Conservation (phyloP, 2,797 vertebrate species). For the Hydrophis major region DNA sequence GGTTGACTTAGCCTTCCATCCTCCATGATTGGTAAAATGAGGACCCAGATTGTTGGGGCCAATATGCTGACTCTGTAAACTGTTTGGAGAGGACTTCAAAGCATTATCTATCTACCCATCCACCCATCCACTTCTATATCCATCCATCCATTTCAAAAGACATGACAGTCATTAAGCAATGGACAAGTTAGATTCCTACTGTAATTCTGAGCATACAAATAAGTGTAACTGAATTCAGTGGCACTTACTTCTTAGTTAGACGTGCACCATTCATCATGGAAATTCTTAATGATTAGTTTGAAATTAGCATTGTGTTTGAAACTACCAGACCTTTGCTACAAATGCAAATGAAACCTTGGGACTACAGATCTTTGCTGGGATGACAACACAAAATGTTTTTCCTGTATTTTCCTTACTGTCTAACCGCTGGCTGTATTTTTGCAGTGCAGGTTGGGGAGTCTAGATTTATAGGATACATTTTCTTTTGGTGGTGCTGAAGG, state of each 20-base stretch:
- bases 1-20: too few relatives aligned
- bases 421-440: not conserved
- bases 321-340: not conserved
- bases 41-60: too few relatives aligned
- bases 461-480: not conserved
- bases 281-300: not conserved
- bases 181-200: not conserved
- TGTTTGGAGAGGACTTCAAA: too few relatives aligned
- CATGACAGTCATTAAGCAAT: not conserved
- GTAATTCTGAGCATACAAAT: not conserved
- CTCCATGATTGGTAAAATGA: too few relatives aligned
- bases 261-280: not conserved
- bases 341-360: too few relatives aligned
- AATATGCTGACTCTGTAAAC: too few relatives aligned
- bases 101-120: not conserved
- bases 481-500: not conserved
- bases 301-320: not conserved
- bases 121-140: too few relatives aligned
- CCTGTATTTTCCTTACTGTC: not conserved
- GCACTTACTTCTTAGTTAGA: not conserved
- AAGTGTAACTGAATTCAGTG: not conserved
- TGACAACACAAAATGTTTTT: not conserved
- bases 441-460: not conserved
- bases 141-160: not conserved
- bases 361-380: not conserved